Evolutionary conservation across 2,113 vertebrate genomes (phyloP), one percentile per base, ranked within the genome.

Genomic region (Nannospalax galili): DNA sequence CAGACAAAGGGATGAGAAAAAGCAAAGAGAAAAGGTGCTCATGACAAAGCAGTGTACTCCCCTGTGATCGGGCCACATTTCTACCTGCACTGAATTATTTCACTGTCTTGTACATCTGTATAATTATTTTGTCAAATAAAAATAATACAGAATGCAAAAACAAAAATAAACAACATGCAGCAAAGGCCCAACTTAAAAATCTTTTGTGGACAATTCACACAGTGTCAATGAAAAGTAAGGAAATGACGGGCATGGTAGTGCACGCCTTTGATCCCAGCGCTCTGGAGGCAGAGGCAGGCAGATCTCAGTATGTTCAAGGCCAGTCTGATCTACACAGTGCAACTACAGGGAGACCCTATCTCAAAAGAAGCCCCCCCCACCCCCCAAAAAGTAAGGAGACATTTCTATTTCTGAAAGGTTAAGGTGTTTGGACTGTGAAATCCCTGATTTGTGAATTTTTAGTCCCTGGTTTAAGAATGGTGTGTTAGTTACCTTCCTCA

Each of bases 41-140:
- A 8, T 16, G 8, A 62, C 4, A 6, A 52, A 52, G 48, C 6
- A 52, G 48, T 52, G 48, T 11, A 52, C 48, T 6, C 48, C 11
- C 40, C 62, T 5, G 12, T 17, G 15, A 35, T 22, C 10, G 16
- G 0, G 7, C 30, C 20, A 16, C 42, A 42, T 48, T 37, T 42
- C 32, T 30, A 22, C 42, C 19, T 26, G 30, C 64, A 52, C 42
- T 22, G 24, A 24, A 32, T 32, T n/a, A 42, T 14, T 7, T 22
- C 20, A 15, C 1, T 69, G 82, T 15, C 32, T 69, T 84, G 37
- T 84, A 32, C 40, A 84, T 30, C 15, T 32, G 37, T 45, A 40
- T 15, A 84, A 35, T 60, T 62, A 45, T 32, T 24, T 30, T n/a
- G 20, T 7, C 64, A 35, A 62, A n/a, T 7, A 19, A 52, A 69